Evolutionary conservation across 2,888 invertebrate genomes (phyloP).

Genomic region (Latrodectus hesperus): DNA sequence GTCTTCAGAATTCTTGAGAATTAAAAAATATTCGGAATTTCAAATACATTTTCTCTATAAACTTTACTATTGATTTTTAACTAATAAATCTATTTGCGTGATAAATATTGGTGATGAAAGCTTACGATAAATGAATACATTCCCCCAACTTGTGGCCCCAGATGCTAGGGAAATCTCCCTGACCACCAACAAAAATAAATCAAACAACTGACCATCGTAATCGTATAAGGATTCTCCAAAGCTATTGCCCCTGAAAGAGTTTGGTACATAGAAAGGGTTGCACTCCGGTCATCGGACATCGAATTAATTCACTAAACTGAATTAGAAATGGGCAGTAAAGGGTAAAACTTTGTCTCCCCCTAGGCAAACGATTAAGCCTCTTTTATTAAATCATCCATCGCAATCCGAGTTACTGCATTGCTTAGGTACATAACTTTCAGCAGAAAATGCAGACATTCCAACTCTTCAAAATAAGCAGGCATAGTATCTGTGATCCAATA

Average conservation of each 20-base stretch:
- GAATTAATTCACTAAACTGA: conserved; percentile 63
- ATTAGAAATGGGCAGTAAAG: conserved; percentile 57
- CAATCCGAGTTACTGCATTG: conserved; percentile 4
- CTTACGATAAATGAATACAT: no score
- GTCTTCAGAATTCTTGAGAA: no score
- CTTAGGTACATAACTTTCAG: no score
- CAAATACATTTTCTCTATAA: no score
- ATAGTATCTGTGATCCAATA: no score
- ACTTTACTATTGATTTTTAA: no score
- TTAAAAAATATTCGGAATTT: no score
- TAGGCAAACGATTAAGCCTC: conserved; percentile 35
- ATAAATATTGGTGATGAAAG: no score
- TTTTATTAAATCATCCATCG: conserved; percentile 53
- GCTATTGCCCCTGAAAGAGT: conserved; percentile 28
- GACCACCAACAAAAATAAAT: conserved; percentile 16
- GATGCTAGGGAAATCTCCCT: not conserved
- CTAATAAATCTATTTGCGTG: no score
- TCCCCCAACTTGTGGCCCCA: conserved; percentile 1
- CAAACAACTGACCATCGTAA: conserved; percentile 33
- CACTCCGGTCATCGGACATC: conserved; percentile 52
- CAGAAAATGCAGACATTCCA: no score
- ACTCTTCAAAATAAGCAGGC: no score
- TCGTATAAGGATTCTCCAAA: conserved; percentile 35
- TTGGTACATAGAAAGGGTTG: conserved; percentile 61
- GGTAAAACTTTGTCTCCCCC: conserved; percentile 24